Evolutionary conservation across 2,888 invertebrate genomes (phyloP), one percentile per base, ranked within the genome.

Genomic region (Euspilapteryx auroguttella): DNA sequence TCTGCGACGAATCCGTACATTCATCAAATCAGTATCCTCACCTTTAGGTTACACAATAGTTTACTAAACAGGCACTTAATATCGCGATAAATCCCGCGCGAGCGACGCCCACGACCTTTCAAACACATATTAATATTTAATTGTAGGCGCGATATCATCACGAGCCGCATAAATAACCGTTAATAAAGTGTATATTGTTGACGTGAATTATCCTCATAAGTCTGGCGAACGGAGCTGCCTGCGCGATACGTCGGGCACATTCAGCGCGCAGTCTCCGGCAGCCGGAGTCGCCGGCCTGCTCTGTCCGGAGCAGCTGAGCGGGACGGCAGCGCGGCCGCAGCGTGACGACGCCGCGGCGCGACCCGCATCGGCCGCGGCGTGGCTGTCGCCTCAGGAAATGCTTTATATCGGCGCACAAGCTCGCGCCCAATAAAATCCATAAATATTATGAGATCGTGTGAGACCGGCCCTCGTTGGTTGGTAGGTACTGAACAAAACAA

Each of bases 161-260:
- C 53, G 50, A 42, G 38, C 40, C 41, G 50, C 58, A 63, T 71
- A 64, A 68, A 57, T 66, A 68, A 69, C 66, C 61, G 63, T 64
- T 71, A 68, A 71, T 73, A 69, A 68, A 66, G 50, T 62, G 63
- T 64, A 66, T 66, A 66, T 66, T 68, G 71, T 64, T 66, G 73
- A 69, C 69, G 61, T 66, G 71, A 65, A 68, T 68, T 71, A 69
- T 68, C 54, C 63, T 48, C 57, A 54, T 61, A 63, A 65, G 52
- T 56, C 54, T 52, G 53, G 40, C 38, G 52, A 56, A 55, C 53
- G 49, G 56, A 56, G 37, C 42, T 37, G 37, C 34, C 36, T 45
- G 42, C 8, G 17, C 17, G 5, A 17, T 8, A 17, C 17, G 8
- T 17, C 17, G 5, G 17, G n/a, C n/a, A n/a, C n/a, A n/a, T n/a